phyloP scores from a whole-genome alignment of 2,797 vertebrate species.

The Rhinichthys osculus region DNA sequence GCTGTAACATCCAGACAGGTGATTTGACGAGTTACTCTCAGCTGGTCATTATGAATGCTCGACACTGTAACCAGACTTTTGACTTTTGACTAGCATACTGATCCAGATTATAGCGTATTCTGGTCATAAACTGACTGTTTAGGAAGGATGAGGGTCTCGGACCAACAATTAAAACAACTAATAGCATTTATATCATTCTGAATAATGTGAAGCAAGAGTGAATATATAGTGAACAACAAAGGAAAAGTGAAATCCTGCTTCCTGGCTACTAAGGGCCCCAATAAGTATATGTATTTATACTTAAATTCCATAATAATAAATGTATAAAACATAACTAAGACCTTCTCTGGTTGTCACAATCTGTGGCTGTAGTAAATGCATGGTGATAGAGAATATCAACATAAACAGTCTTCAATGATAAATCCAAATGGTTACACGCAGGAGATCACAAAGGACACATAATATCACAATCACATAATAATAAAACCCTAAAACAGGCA shows the following conservation, averaged over 20 bases:
- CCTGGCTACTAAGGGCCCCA: background rate
- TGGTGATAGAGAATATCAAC: too few relatives aligned
- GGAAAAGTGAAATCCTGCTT: background rate
- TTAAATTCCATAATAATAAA: background rate
- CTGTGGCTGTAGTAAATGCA: too few relatives aligned
- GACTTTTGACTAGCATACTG: background rate
- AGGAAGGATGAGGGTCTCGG: background rate
- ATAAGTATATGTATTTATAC: too few relatives aligned
- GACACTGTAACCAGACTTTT: background rate
- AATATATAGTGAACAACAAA: too few relatives aligned
- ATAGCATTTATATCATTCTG: background rate
- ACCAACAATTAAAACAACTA: background rate
- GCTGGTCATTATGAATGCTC: background rate
- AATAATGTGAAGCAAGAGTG: too few relatives aligned
- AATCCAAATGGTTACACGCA: too few relatives aligned
- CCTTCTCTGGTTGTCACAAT: background rate
- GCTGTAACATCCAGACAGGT: slow-evolving; percentile 1
- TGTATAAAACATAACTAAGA: slow-evolving; percentile 4
- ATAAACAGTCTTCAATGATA: too few relatives aligned
- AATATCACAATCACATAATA: too few relatives aligned
- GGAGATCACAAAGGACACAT: too few relatives aligned
- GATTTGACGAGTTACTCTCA: background rate
- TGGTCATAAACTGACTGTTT: background rate
- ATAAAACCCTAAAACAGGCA: too few relatives aligned
- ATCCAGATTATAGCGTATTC: background rate